Evolutionary conservation across 2,888 invertebrate genomes (phyloP).

Genomic region (Drosophila basisetae): DNA sequence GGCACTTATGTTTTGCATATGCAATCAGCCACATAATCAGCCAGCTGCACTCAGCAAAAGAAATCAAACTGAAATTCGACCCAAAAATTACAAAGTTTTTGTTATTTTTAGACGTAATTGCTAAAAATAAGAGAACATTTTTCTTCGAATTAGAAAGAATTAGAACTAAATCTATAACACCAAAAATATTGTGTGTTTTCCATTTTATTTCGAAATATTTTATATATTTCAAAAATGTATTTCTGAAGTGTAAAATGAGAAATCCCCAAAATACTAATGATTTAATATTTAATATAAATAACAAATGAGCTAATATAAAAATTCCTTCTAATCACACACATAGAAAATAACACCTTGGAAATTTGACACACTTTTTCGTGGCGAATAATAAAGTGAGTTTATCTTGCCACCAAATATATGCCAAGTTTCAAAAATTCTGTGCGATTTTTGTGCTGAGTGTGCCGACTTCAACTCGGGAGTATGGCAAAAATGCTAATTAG

Average conservation of each 20-base stretch:
- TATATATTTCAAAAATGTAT: background rate
- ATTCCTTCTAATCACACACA: too few species aligned
- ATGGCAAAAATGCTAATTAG: conserved; percentile 77
- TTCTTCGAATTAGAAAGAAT: background rate
- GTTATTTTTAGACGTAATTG: background rate
- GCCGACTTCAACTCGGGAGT: background rate
- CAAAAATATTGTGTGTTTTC: background rate
- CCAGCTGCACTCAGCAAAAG: conserved; percentile 4
- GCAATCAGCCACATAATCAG: conserved; percentile 78
- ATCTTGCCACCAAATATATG: too few species aligned
- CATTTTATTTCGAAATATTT: rapidly evolving
- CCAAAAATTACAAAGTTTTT: background rate
- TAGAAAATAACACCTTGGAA: too few species aligned
- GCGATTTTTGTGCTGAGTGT: background rate
- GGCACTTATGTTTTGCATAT: conserved; percentile 77
- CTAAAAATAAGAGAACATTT: background rate
- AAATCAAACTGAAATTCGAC: background rate
- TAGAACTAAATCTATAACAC: too few species aligned
- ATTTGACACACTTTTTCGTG: too few species aligned
- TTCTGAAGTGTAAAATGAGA: background rate
- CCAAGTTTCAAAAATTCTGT: background rate
- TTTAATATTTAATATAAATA: too few species aligned
- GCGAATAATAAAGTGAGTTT: too few species aligned
- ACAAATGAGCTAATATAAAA: too few species aligned
- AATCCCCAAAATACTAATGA: too few species aligned